These are phyloP conservation scores for Tetrax tetrax DNA, from an alignment of 2,113 vertebrate species.

Conservation along the genomic window DNA sequence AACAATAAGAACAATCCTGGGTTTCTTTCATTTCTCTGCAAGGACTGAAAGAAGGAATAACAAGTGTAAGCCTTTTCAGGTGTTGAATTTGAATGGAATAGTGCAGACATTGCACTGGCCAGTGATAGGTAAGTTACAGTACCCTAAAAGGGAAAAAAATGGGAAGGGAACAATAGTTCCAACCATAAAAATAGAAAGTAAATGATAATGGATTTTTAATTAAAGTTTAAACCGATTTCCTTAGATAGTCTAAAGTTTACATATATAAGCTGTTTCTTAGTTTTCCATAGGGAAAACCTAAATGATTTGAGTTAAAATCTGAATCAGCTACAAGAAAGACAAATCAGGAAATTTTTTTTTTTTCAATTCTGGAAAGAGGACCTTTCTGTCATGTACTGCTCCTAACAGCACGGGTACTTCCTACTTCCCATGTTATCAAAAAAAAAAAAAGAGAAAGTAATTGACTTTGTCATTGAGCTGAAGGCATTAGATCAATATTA, in stretches of 20 bases:
- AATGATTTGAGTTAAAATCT: neutral
- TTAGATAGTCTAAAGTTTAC: neutral
- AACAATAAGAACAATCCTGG: neutral
- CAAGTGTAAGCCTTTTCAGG: neutral
- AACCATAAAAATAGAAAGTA: neutral
- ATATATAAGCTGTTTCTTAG: neutral
- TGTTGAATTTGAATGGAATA: neutral
- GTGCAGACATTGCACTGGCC: neutral
- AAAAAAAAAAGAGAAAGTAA: neutral
- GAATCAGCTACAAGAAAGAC: neutral
- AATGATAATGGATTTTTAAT: neutral
- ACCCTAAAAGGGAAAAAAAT: neutral
- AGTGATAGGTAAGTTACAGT: neutral
- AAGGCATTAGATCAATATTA: constrained; percentile 39
- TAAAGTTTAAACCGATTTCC: neutral
- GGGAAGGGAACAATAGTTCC: neutral
- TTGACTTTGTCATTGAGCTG: neutral
- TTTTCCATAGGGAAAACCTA: neutral
- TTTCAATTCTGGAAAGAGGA: neutral
- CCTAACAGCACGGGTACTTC: neutral
- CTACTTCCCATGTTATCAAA: neutral
- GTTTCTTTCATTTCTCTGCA: neutral
- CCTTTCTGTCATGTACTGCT: neutral
- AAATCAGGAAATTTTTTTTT: neutral
- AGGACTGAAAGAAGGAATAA: neutral